A percentile compares a stretch with the other conserved stretches of the same genome.
phyloP scores from a whole-genome alignment of 2,888 invertebrate genomes.

The Diaprepes abbreviatus region DNA sequence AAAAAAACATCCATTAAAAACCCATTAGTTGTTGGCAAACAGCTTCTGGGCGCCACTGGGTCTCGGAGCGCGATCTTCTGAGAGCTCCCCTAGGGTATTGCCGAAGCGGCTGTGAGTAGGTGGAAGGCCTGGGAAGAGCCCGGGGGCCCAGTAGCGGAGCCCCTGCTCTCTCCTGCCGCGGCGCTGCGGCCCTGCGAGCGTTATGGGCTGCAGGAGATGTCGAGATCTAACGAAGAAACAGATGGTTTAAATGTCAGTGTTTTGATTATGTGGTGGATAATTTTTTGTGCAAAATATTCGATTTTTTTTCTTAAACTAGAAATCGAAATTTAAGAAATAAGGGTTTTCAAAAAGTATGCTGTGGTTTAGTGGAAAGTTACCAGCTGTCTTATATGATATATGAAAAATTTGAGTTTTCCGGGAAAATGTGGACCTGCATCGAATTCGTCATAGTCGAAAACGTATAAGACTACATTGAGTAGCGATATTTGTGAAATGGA shows the following conservation, averaged over 20 bases:
- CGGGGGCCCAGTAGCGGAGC: conserved; percentile 58
- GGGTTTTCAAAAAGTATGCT: too few species aligned
- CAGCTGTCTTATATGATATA: too few species aligned
- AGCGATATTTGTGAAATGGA: too few species aligned
- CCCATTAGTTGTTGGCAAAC: conserved; percentile 26
- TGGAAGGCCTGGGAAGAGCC: conserved; percentile 62
- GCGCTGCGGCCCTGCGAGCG: conserved; percentile 7
- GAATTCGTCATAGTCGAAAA: too few species aligned
- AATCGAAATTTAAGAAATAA: too few species aligned
- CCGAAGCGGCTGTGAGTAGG: conserved; percentile 52
- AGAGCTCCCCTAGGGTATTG: conserved; percentile 47
- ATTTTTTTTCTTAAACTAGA: too few species aligned
- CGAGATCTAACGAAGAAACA: conserved; percentile 1
- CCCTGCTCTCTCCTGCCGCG: conserved; percentile 40
- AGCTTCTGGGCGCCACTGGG: conserved; percentile 46
- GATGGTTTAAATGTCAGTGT: conserved; percentile 16
- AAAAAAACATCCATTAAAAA: conserved; percentile 39
- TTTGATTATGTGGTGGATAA: neutral
- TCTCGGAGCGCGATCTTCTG: conserved; percentile 30
- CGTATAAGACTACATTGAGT: too few species aligned
- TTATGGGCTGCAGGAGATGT: conserved; percentile 16
- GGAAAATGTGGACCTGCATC: too few species aligned
- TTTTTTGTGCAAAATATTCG: conserved; percentile 3
- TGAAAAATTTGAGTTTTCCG: too few species aligned
- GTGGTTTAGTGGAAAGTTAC: too few species aligned